phyloP scores from a whole-genome alignment of 2,888 invertebrate genomes.

The Nemapogon koenigi region DNA sequence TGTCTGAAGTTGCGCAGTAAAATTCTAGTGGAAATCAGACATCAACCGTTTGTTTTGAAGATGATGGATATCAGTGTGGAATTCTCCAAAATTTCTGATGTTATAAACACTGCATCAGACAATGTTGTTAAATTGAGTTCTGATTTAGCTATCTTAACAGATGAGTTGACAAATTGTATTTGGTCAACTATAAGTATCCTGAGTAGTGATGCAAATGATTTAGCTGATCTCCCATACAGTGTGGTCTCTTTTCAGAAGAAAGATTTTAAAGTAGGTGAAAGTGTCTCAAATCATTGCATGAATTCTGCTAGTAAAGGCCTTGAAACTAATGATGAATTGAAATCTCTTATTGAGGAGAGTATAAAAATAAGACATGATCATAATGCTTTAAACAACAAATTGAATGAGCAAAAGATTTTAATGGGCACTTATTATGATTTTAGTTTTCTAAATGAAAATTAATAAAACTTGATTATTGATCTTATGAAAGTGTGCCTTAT shows the following conservation, averaged over 20 bases:
- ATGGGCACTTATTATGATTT: constrained; percentile 38
- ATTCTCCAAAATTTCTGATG: constrained; percentile 44
- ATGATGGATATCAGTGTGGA: constrained; percentile 48
- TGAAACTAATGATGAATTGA: constrained; percentile 33
- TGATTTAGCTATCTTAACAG: constrained; percentile 31
- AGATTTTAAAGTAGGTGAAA: constrained; percentile 53
- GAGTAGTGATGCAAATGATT: constrained; percentile 36
- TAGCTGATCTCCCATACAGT: constrained; percentile 46
- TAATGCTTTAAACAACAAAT: constrained; percentile 31
- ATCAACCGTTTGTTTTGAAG: constrained; percentile 47
- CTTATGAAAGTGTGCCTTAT: too few species aligned
- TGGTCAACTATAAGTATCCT: constrained; percentile 49
- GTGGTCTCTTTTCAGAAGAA: constrained; percentile 52
- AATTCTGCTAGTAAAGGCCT: constrained; percentile 23
- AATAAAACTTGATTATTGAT: too few species aligned
- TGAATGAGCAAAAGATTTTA: constrained; percentile 36
- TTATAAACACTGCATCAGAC: constrained; percentile 39
- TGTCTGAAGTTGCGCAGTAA: constrained; percentile 60
- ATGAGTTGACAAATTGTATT: constrained; percentile 40
- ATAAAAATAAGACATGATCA: constrained; percentile 41
- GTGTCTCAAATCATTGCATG: constrained; percentile 38
- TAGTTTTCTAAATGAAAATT: constrained; percentile 40
- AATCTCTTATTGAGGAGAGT: constrained; percentile 50
- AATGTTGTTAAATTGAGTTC: constrained; percentile 37
- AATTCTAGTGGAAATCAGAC: constrained; percentile 47